phyloP scores from a whole-genome alignment of 2,797 vertebrate species.

The Pempheris klunzingeri region DNA sequence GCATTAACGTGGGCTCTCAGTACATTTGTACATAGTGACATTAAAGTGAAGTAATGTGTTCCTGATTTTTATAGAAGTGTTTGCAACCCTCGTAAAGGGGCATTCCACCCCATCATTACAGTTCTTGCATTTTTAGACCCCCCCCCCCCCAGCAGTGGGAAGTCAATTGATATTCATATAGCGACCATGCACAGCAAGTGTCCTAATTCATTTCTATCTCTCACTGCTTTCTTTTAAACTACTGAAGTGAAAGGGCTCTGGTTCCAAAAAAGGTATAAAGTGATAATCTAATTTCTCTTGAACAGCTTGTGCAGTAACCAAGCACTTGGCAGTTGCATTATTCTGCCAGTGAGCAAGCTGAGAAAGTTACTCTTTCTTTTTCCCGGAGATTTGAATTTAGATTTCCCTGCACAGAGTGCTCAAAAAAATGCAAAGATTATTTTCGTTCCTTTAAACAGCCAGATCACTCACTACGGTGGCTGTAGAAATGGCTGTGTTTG shows the following conservation, averaged over 20 bases:
- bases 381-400: constrained; percentile 25
- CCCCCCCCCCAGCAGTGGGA: background rate
- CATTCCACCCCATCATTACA: background rate
- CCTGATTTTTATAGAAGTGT: constrained; percentile 30
- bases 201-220: constrained; percentile 26
- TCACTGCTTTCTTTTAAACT: constrained; percentile 23
- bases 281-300: constrained; percentile 51
- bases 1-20: constrained; percentile 3
- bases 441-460: constrained; percentile 4
- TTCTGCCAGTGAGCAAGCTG: constrained; percentile 10
- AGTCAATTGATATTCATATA: constrained; percentile 24
- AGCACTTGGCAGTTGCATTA: constrained; percentile 33
- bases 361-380: constrained; percentile 32
- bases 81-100: constrained; percentile 36
- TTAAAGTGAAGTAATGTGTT: constrained; percentile 42
- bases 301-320: constrained; percentile 55
- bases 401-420: constrained; percentile 3
- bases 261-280: constrained; percentile 45
- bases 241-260: constrained; percentile 25
- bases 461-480: background rate
- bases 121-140: background rate
- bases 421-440: background rate
- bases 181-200: background rate
- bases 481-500: background rate
- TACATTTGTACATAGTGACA: constrained; percentile 23